These are phyloP conservation scores for Aurelia aurita DNA, from an alignment of 30 jellyfish, hydroid and myxozoan species.

Conservation along the genomic window DNA sequence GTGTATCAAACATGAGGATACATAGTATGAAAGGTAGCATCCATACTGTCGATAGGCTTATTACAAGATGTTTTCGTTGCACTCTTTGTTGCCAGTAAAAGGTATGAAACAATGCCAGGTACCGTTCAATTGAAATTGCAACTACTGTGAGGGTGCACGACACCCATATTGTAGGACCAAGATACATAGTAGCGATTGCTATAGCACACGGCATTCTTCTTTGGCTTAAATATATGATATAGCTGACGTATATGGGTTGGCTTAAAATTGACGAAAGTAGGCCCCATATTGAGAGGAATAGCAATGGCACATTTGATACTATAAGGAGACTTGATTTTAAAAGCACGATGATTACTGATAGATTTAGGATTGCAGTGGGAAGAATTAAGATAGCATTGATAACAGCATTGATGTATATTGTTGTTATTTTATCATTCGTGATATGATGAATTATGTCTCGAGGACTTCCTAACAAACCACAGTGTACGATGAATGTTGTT, in stretches of 20 bases:
- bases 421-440: background rate
- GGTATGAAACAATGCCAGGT: slow-evolving; percentile 1
- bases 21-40: background rate
- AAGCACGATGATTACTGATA: background rate
- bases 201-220: background rate
- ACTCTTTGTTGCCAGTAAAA: background rate
- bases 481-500: too few relatives aligned
- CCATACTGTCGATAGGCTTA: background rate
- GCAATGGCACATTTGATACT: background rate
- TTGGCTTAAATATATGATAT: background rate
- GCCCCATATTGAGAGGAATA: background rate
- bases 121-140: background rate
- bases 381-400: background rate
- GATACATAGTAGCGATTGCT: background rate
- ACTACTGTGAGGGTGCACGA: background rate
- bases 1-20: background rate
- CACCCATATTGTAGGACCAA: background rate
- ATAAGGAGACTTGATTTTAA: background rate
- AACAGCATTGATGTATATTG: background rate
- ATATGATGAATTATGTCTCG: background rate
- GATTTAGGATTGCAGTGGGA: background rate
- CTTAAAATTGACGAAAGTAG: background rate
- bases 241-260: background rate
- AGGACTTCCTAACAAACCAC: too few relatives aligned
- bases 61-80: background rate